Evolutionary conservation across 2,797 vertebrate species (phyloP), one percentile per base, ranked within the genome.

Genomic region (Ciconia nigra): DNA sequence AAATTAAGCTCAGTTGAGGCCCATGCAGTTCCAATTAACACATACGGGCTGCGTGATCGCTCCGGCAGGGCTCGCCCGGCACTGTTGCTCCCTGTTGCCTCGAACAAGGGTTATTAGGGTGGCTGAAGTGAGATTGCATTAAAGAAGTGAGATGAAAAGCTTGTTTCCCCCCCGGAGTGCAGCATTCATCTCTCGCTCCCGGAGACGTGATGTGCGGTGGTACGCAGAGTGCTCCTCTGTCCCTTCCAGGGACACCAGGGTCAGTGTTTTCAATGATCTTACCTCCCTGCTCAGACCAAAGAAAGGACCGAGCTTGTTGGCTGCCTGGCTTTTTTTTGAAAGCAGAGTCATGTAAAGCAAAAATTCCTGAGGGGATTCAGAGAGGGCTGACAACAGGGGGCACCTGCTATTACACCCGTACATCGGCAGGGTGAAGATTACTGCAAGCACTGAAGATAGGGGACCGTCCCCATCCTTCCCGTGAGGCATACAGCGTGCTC

Each of bases 161-260:
- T 61, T 39, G 39, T 66, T 95, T 83, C 29, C 19, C 12, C 10
- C 24, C 47, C 0, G 0, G 57, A 18, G 61, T 28, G 52, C 87
- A 55, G 94, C 46, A 5, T 63, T 95, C 49, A 5, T 7, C 71
- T 57, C 71, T 35, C 4, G 6, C n/a, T 84, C n/a, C 47, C 3
- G 28, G 46, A 74, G 80, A 63, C 49, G 26, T 13, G 62, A 72
- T 1, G 31, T 21, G 62, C 41, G 3, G 6, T 3, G 37, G 19
- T 3, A 35, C 0, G 0, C 51, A 29, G 65, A 78, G 62, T 0
- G 1, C 57, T 67, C 25, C 25, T 67, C 49, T 33, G 7, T 15
- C 35, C 44, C 62, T 54, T 26, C 31, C 14, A 37, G 54, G 57
- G 52, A 41, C 51, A 33, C 3, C 2, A 28, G 54, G 16, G n/a